Evolutionary conservation across 2,888 invertebrate species (phyloP).

Genomic region (Nipponacmea schrenckii): DNA sequence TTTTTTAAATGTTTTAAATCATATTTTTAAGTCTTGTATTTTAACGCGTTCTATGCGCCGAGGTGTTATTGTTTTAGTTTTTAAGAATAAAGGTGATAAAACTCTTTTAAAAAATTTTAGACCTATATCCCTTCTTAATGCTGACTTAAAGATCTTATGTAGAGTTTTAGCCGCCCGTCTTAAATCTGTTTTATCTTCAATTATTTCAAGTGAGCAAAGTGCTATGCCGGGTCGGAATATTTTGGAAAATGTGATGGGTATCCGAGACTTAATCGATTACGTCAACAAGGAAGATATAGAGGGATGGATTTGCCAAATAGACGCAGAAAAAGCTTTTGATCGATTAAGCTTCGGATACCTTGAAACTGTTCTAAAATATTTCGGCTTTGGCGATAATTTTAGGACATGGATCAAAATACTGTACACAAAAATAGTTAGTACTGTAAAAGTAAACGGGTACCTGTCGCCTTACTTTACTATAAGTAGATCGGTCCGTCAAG

Average conservation of each 20-base stretch:
- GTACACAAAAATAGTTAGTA: too few species aligned
- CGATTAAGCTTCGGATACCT: too few species aligned
- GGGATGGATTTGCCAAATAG: too few species aligned
- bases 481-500: too few species aligned
- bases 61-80: constrained; percentile 28
- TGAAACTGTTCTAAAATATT: too few species aligned
- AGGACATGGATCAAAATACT: too few species aligned
- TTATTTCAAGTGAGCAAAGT: constrained; percentile 37
- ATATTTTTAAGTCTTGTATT: constrained; percentile 18
- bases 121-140: constrained; percentile 39
- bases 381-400: too few species aligned
- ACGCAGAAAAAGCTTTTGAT: too few species aligned
- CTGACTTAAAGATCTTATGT: constrained; percentile 38
- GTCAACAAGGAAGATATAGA: constrained; percentile 33
- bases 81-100: constrained; percentile 31
- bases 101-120: constrained; percentile 33
- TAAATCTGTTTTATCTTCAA: constrained; percentile 22
- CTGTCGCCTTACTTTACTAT: constrained; percentile 32
- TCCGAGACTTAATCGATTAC: constrained; percentile 36
- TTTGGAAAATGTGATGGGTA: constrained; percentile 37
- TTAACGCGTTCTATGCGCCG: constrained; percentile 21
- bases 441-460: constrained; percentile 33
- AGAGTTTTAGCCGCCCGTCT: constrained; percentile 35
- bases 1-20: constrained; percentile 20
- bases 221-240: constrained; percentile 35